A percentile compares a stretch with the other conserved stretches of the same genome.
Conservation (phyloP, 2,113 vertebrate species). For the Malurus cyaneus region DNA sequence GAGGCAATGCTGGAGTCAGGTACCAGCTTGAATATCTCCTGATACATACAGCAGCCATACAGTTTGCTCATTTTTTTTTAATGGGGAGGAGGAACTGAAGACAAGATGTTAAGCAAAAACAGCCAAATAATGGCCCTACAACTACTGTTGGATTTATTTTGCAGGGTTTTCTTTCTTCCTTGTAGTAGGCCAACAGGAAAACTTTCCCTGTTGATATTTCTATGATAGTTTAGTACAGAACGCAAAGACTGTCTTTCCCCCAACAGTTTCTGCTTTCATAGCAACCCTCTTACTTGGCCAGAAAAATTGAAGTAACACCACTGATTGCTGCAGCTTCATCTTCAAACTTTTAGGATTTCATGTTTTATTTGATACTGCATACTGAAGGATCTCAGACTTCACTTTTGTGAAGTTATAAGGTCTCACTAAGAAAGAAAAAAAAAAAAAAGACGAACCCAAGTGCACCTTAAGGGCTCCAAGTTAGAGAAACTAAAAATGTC, state of each 20-base stretch:
- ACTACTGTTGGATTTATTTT: not conserved
- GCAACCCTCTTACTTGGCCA: not conserved
- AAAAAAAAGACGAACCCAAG: not conserved
- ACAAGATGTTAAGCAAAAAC: not conserved
- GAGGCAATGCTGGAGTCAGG: not conserved
- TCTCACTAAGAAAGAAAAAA: not conserved
- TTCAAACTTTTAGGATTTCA: not conserved
- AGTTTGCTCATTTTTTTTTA: not conserved
- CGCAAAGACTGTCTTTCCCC: not conserved
- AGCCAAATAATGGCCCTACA: too few relatives aligned
- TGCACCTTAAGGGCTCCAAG: not conserved
- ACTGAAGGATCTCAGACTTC: not conserved
- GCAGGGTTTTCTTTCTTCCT: not conserved
- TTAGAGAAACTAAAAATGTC: not conserved
- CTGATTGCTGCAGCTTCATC: not conserved
- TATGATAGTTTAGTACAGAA: not conserved
- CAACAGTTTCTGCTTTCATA: not conserved
- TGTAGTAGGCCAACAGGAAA: not conserved
- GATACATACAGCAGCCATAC: not conserved
- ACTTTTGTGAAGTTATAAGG: not conserved
- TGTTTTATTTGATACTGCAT: not conserved
- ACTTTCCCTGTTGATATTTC: not conserved
- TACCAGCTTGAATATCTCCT: slow-evolving; percentile 16
- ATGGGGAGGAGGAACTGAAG: not conserved
- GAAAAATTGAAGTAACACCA: not conserved